A percentile compares a stretch with the other conserved stretches of the same genome.
These are phyloP conservation scores for Propithecus perrieri DNA, from an alignment of 2,797 vertebrate genomes.

Conservation along the genomic window DNA sequence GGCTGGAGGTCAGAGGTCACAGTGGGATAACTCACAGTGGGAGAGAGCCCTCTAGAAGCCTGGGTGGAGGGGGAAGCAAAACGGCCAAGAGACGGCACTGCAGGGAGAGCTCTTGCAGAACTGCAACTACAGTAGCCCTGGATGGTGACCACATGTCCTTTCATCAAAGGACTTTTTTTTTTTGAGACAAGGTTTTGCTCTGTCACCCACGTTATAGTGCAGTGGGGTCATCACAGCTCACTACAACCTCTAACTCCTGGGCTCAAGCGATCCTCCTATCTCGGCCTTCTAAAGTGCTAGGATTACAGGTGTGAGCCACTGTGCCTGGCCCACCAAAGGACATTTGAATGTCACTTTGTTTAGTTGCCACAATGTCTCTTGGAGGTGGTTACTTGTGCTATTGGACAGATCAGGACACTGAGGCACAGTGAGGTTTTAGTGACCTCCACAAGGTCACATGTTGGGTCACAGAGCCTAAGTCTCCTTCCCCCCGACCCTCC, in stretches of 20 bases:
- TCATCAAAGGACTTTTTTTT: background rate
- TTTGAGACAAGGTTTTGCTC: background rate
- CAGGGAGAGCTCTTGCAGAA: background rate
- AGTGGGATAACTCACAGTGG: background rate
- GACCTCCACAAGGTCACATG: background rate
- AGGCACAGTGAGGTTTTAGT: background rate
- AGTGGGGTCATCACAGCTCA: background rate
- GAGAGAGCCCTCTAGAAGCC: background rate
- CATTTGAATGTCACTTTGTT: background rate
- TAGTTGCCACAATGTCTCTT: background rate
- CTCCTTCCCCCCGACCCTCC: background rate
- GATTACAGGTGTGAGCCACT: background rate
- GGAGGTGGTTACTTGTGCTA: background rate
- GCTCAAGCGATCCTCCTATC: background rate
- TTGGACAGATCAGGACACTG: background rate
- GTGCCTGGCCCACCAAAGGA: background rate
- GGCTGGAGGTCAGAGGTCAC: background rate
- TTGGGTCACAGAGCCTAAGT: background rate
- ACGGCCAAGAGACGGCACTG: too few relatives aligned
- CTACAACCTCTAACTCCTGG: background rate
- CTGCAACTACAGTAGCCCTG: background rate
- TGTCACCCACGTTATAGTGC: background rate
- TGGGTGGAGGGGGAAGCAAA: background rate
- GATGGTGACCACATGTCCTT: background rate
- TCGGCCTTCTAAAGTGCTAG: background rate